Evolutionary conservation across 2,113 vertebrate species (phyloP), one percentile per base, ranked within the genome.

Genomic region (Rostratula benghalensis): DNA sequence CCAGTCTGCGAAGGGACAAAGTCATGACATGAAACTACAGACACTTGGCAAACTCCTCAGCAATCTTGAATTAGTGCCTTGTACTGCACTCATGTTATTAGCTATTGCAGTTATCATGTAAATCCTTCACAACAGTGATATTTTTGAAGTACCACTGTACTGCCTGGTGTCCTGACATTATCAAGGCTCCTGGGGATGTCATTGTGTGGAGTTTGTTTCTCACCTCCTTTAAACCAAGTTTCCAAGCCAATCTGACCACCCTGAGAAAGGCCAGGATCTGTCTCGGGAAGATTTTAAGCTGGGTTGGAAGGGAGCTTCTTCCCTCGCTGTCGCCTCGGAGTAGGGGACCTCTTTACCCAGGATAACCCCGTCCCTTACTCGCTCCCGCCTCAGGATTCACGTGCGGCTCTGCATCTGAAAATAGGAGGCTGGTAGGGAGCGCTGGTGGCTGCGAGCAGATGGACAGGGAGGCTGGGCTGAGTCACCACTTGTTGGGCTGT

Each of bases 401-500:
- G 0, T 33, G 68, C 3, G 2, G 76, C 35, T 91, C 80, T 71
- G 71, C 11, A 9, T 68, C 51, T 48, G 83, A 67, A 76, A 89
- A 35, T 3, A 56, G 53, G 83, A 4, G 0, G 65, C 69, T 94
- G 57, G 57, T 6, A 65, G 79, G 53, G 67, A 90, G 43, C 1
- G n/a, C 70, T 87, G 1, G 7, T 63, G 82, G 67, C 70, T 74
- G 67, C 4, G 19, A 76, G 87, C 89, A 93, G 56, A 70, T 10
- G 68, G 80, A 45, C 80, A 87, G 69, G 39, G 78, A 82, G 2
- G 0, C 80, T 39, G 87, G 11, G 13, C 65, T 94, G 65, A 91
- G 64, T 82, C 86, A 59, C 12, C 71, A 76, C 77, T 91, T 71
- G 83, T 68, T 60, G 91, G 96, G 94, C 78, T 85, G 79, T 93